Evolutionary conservation across 2,797 vertebrate genomes (phyloP).

Genomic region (Notolepis coatsorum): DNA sequence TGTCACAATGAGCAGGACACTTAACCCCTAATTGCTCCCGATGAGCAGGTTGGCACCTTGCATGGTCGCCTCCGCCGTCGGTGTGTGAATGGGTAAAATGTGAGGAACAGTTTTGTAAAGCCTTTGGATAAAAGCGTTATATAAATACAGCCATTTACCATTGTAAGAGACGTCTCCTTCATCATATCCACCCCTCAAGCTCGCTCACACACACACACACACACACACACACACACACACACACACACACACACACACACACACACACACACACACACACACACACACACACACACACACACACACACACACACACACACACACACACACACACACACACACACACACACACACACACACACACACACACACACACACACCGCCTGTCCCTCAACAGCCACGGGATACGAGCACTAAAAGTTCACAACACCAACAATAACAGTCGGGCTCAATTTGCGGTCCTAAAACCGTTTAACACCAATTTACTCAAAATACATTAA

Average conservation of each 20-base stretch:
- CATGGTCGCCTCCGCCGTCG: no score
- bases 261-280: neutral
- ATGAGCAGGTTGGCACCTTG: no score
- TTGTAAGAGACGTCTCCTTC: no score
- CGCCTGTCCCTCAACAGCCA: no score
- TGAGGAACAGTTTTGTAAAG: no score
- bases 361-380: neutral
- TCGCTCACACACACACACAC: neutral
- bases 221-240: neutral
- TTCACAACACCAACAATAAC: no score
- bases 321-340: conserved; percentile 37
- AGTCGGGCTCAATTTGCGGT: conserved; percentile 59
- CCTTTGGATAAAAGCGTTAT: no score
- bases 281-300: neutral
- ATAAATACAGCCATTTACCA: no score
- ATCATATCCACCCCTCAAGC: neutral
- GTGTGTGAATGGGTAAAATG: no score
- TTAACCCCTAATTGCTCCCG: no score
- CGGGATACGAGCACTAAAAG: no score
- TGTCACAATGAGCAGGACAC: no score
- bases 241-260: neutral
- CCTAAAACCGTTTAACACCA: conserved; percentile 62
- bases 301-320: neutral
- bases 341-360: conserved; percentile 11
- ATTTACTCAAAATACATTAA: conserved; percentile 59